These are phyloP conservation scores for Alcis repandata DNA, from an alignment of 2,888 invertebrate genomes.

Conservation along the genomic window DNA sequence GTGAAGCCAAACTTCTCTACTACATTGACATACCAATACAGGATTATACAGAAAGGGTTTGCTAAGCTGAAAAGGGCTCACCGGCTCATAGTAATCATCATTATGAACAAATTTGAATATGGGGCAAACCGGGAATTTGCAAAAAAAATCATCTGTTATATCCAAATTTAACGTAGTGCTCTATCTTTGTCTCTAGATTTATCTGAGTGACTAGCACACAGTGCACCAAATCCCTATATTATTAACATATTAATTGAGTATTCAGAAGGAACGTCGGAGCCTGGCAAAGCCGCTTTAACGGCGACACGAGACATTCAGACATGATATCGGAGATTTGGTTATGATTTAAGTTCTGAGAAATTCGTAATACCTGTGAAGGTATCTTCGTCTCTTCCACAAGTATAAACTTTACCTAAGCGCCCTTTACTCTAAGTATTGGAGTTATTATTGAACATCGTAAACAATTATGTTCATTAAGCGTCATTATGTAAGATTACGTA, in stretches of 20 bases:
- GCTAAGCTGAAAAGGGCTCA: too few relatives aligned
- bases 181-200: too few relatives aligned
- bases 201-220: too few relatives aligned
- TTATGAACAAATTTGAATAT: too few relatives aligned
- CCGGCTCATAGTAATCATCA: too few relatives aligned
- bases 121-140: too few relatives aligned
- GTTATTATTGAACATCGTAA: background rate
- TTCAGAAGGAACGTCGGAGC: slow-evolving; percentile 64
- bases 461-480: background rate
- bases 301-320: slow-evolving; percentile 46
- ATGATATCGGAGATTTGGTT: slow-evolving; percentile 34
- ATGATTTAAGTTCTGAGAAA: slow-evolving; percentile 18
- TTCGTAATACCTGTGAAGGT: background rate
- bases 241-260: slow-evolving; percentile 86
- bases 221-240: slow-evolving; percentile 66
- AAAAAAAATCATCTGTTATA: too few relatives aligned
- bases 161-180: too few relatives aligned
- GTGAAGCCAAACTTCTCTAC: too few relatives aligned
- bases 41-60: too few relatives aligned
- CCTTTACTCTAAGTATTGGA: background rate
- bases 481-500: background rate
- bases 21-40: too few relatives aligned
- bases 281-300: slow-evolving; percentile 70
- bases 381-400: too few relatives aligned
- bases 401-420: background rate